phyloP scores from a whole-genome alignment of 2,888 invertebrate genomes.

The Cephus pygmeus region DNA sequence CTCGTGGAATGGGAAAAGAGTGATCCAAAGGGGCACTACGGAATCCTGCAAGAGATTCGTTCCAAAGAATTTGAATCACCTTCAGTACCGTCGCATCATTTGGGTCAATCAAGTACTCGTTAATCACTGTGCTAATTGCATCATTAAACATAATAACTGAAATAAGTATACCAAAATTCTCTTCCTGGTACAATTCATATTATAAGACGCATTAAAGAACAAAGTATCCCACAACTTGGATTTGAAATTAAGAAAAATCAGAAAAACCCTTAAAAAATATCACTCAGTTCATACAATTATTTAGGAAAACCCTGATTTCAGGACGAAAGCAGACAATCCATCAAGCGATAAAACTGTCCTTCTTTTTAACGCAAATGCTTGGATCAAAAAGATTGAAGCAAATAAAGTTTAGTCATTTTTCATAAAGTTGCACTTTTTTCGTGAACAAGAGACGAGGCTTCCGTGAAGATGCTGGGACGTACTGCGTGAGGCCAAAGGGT shows the following conservation, averaged over 20 bases:
- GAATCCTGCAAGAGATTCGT: neutral
- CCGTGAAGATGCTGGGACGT: too few species aligned
- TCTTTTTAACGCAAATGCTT: too few species aligned
- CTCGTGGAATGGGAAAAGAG: neutral
- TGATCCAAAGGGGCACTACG: neutral
- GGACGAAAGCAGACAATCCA: neutral
- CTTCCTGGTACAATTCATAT: neutral
- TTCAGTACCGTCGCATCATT: neutral
- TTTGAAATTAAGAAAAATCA: neutral
- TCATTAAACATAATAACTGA: neutral
- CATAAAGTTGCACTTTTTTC: too few species aligned
- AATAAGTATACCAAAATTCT: neutral
- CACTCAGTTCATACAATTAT: neutral
- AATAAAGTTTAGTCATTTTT: too few species aligned
- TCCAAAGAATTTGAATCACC: neutral
- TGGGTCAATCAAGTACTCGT: neutral
- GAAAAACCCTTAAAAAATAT: neutral
- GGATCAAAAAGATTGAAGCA: too few species aligned
- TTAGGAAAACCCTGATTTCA: neutral
- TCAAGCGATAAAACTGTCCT: too few species aligned
- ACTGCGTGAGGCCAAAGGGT: too few species aligned
- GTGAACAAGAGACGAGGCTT: too few species aligned
- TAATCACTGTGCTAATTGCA: neutral
- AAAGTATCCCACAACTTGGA: neutral
- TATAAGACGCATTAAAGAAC: neutral